Evolutionary conservation across 2,888 invertebrate genomes (phyloP), one percentile per base, ranked within the genome.

Genomic region (Digitonthophagus gazella): DNA sequence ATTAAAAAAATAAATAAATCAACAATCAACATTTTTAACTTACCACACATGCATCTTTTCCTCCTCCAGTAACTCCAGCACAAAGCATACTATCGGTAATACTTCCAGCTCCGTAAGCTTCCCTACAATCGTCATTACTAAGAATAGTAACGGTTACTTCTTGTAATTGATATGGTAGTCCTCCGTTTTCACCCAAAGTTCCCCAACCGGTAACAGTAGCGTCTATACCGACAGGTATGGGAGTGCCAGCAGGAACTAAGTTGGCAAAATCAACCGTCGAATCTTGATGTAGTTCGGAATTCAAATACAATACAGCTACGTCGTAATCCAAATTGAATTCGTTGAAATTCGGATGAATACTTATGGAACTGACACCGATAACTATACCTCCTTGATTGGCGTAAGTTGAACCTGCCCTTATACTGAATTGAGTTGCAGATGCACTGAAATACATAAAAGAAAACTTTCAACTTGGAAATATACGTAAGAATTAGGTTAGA

Each of bases 41-140:
- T 76, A 85, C 86, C 82, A 87, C 85, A 67, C 87, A 87, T 64
- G 86, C 84, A 76, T 87, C 87, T 64, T 84, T 84, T 2, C 85
- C 83, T 0, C 86, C 82, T 0, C 76, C 80, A 73, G 84, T 83
- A 16, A 84, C 83, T 0, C 86, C 86, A 0, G 87, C 87, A 67
- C 87, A 87, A 75, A 87, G 84, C 87, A 87, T 87, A 18, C 83
- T 82, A 0, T 78, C 73, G 0, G 85, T 85, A 16, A 79, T 73
- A 1, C 67, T 58, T 15, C 63, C 67, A 15, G 14, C 58, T 15
- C 57, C 65, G 58, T 71, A 70, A 22, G 58, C 66, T 11, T 3
- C 44, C 18, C 19, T 55, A 63, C 76, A 76, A 65, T 67, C 65
- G 22, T 71, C 71, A 14, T 70, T 67, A 15, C 66, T 61, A 2